Percentiles rank a stretch among this genome's conserved stretches.
These are phyloP conservation scores for Drosophila ohnishii DNA, from an alignment of 1,140 invertebrate genomes.

Conservation along the genomic window DNA sequence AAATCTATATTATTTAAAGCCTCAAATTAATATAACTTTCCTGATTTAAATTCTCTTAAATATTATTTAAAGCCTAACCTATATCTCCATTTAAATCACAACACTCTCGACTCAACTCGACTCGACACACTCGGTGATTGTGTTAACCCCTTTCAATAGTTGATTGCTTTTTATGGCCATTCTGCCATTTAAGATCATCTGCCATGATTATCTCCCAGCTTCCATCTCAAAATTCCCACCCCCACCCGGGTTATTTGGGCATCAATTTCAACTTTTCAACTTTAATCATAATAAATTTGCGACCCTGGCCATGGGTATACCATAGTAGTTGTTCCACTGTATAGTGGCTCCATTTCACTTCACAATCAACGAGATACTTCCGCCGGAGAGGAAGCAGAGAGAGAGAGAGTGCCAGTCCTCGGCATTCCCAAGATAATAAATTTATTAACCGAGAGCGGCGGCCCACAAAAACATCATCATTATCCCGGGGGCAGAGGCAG, in stretches of 20 bases:
- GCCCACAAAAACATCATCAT: constrained; percentile 61
- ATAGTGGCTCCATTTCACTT: constrained; percentile 63
- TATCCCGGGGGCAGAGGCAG: constrained; percentile 32
- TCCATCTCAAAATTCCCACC: constrained; percentile 24
- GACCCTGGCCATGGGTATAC: constrained; percentile 34
- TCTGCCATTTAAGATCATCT: constrained; percentile 46
- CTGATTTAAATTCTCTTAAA: background rate
- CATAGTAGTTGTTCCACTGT: background rate
- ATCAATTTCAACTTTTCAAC: constrained; percentile 79
- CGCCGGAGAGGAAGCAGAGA: constrained; percentile 32
- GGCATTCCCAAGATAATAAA: constrained; percentile 80
- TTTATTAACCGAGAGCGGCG: constrained; percentile 65
- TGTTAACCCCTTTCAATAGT: constrained; percentile 31
- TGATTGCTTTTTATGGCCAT: constrained; percentile 32
- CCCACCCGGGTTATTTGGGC: constrained; percentile 40
- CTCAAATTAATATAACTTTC: background rate
- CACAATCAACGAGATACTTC: constrained; percentile 75
- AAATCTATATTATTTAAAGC: background rate
- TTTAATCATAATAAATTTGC: constrained; percentile 78
- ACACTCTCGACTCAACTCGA: too few species aligned
- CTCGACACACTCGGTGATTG: background rate
- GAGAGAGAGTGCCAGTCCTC: background rate
- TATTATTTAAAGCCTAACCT: too few species aligned
- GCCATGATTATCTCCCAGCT: constrained; percentile 30
- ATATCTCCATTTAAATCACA: background rate